Conservation (phyloP, 1,140 invertebrate genomes). For the Bombus polaris region DNA sequence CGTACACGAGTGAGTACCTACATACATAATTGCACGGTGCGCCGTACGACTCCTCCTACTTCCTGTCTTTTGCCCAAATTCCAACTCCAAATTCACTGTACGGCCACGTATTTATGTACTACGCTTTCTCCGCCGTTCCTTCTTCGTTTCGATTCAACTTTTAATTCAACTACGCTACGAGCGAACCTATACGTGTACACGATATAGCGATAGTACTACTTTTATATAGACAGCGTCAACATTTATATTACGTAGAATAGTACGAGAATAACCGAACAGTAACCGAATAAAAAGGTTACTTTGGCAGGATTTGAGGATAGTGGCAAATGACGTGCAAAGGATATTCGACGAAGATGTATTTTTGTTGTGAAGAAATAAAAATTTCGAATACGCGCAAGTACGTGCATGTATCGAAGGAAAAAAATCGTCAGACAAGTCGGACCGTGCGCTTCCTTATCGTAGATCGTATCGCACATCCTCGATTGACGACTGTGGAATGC, state of each 20-base stretch:
- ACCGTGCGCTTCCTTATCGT: conserved; percentile 1
- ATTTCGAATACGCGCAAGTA: background rate
- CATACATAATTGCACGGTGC: conserved; percentile 2
- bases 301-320: too few relatives aligned
- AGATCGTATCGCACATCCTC: conserved; percentile 22
- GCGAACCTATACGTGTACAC: too few relatives aligned
- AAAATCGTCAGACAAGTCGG: background rate
- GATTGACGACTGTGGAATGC: conserved; percentile 20
- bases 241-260: too few relatives aligned
- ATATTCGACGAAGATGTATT: too few relatives aligned
- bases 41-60: background rate
- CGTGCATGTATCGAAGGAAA: background rate
- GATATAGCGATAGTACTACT: too few relatives aligned
- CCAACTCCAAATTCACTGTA: background rate
- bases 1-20: background rate
- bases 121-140: background rate
- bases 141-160: background rate
- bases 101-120: background rate
- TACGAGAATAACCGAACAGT: too few relatives aligned
- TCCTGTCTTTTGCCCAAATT: conserved; percentile 34
- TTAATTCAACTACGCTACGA: too few relatives aligned
- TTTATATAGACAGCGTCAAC: too few relatives aligned
- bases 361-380: background rate
- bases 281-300: too few relatives aligned
- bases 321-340: too few relatives aligned